phyloP scores from a whole-genome alignment of 2,797 vertebrate genomes.

The Hephaestus fuliginosus region DNA sequence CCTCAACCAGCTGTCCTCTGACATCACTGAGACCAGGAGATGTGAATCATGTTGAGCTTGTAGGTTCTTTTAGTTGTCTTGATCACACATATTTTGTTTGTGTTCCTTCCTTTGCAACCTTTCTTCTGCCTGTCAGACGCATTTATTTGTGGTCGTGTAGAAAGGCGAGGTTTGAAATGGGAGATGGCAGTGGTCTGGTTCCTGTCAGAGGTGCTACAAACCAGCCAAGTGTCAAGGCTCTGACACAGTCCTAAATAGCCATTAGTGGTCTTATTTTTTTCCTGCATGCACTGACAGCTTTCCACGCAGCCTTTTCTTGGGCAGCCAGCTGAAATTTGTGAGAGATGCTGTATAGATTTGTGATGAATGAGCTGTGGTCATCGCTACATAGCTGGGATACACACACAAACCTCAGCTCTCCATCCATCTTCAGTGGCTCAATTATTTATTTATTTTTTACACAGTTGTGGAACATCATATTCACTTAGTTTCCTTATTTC shows the following conservation, averaged over 20 bases:
- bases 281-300: conserved; percentile 39
- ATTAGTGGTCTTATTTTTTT: conserved; percentile 58
- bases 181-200: conserved; percentile 35
- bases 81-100: not conserved
- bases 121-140: not conserved
- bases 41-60: conserved; percentile 23
- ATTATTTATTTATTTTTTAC: conserved; percentile 16
- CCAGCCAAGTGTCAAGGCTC: conserved; percentile 54
- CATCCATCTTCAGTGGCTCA: conserved; percentile 35
- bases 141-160: conserved; percentile 16
- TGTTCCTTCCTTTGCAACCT: not conserved
- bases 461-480: not conserved
- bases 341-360: conserved; percentile 24
- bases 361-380: conserved; percentile 56
- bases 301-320: conserved; percentile 14
- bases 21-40: conserved; percentile 60
- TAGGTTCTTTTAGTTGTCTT: not conserved
- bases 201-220: conserved; percentile 45
- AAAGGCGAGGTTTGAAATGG: conserved; percentile 27
- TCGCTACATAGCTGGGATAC: conserved; percentile 28
- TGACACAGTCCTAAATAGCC: conserved; percentile 49
- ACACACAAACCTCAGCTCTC: conserved; percentile 43
- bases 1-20: conserved; percentile 71
- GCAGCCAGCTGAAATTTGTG: conserved; percentile 27
- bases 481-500: conserved; percentile 9